Conservation (phyloP, 2,888 invertebrate species). For the Danaus chrysippus region DNA sequence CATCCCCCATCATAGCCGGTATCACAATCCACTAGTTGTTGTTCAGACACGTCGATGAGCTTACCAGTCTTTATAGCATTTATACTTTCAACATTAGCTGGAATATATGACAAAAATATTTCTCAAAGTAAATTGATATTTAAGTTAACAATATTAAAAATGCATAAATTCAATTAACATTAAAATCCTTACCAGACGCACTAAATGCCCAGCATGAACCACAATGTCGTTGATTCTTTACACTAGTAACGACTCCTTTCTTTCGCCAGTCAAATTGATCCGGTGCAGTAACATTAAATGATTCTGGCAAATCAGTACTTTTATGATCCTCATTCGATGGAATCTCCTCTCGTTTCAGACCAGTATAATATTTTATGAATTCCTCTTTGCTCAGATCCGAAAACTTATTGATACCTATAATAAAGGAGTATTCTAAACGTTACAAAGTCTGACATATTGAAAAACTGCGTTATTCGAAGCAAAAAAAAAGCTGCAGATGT, state of each 20-base stretch:
- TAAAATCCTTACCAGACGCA: slow-evolving; percentile 30
- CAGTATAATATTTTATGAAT: slow-evolving; percentile 10
- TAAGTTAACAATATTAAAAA: neutral
- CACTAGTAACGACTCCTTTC: slow-evolving; percentile 85
- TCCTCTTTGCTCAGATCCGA: slow-evolving; percentile 34
- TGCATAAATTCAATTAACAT: neutral
- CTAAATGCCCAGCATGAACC: slow-evolving; percentile 88
- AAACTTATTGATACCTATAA: slow-evolving; percentile 26
- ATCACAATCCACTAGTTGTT: slow-evolving; percentile 40
- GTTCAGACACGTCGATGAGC: slow-evolving; percentile 33
- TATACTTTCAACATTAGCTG: slow-evolving; percentile 9
- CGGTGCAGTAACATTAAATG: slow-evolving; percentile 25
- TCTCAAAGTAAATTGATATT: neutral
- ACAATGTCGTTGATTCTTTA: slow-evolving; percentile 88
- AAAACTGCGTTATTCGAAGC: no score
- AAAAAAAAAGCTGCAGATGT: no score
- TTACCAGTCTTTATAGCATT: slow-evolving; percentile 34
- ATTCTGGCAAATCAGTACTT: neutral
- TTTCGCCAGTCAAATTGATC: slow-evolving; percentile 83
- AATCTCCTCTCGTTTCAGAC: neutral
- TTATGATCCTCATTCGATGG: neutral
- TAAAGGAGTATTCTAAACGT: no score
- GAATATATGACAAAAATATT: neutral
- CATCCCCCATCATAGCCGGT: slow-evolving; percentile 26
- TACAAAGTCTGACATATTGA: no score